Evolutionary conservation across 1,140 invertebrate species (phyloP), one percentile per base, ranked within the genome.

Genomic region (Zaprionus africanus): DNA sequence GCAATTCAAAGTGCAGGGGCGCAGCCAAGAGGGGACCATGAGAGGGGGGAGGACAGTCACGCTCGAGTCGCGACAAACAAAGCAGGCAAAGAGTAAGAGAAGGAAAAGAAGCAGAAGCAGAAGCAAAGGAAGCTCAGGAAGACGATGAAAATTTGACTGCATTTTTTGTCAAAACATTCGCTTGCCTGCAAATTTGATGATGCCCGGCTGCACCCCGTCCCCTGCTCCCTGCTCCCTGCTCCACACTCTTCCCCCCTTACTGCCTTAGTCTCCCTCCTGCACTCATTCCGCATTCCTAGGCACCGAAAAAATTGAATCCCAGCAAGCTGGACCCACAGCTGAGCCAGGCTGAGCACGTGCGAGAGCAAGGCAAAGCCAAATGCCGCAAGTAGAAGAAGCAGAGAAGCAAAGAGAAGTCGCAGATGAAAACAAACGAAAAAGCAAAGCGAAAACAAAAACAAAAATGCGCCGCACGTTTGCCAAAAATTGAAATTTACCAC

Each of bases 401-500:
- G 19, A 34, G 31, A 34, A 11, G 13, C 31, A 22, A 38, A 22
- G 22, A 5, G 46, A 59, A 46, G 17, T 46, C 41, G 49, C 5
- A 31, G 17, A 56, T 31, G 4, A 58, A 26, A 46, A 13, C 11
- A 59, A 60, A 38, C 2, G 24, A 41, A 17, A 38, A 17, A 38
- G 19, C 19, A 36, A 26, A 17, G 28, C 9, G 65, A 64, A 68
- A 61, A n/a, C 31, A 34, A 34, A 9, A 34, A 34, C 31, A 34
- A 65, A 71, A 65, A 78, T 80, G 75, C 78, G 60, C 36, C 59
- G 59, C 78, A 80, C 78, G 78, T 80, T 80, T 77, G 68, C 68
- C 68, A 80, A 80, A 80, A 80, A 80, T 80, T 80, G 78, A 80
- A 80, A 80, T 77, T 77, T 79, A 73, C 64, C 63, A 79, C 68